These are phyloP conservation scores for Carollia perspicillata DNA, from an alignment of 2,113 vertebrate genomes.

Conservation along the genomic window DNA sequence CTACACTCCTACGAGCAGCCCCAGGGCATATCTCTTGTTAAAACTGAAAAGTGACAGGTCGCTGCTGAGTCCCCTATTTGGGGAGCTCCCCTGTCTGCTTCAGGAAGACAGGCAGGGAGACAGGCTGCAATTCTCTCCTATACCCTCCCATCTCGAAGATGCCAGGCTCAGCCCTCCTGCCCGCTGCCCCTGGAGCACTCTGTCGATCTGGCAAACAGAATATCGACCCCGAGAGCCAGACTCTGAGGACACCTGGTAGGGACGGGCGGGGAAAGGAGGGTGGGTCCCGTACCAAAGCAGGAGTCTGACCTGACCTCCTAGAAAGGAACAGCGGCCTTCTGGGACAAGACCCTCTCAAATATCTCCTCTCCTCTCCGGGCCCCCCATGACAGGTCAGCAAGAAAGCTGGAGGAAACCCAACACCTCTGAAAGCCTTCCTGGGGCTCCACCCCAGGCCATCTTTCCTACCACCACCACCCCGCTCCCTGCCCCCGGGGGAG, in stretches of 20 bases:
- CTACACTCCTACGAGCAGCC: background rate
- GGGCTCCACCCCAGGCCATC: background rate
- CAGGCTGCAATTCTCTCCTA: background rate
- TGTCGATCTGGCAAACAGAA: slow-evolving; percentile 30
- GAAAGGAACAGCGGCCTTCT: background rate
- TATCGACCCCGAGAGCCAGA: background rate
- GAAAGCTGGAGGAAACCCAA: background rate
- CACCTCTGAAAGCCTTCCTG: background rate
- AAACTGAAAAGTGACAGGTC: background rate
- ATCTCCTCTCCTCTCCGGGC: background rate
- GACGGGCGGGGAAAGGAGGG: background rate
- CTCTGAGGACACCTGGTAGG: slow-evolving; percentile 37
- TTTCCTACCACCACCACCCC: background rate
- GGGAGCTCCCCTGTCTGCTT: background rate
- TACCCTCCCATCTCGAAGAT: background rate
- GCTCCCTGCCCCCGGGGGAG: background rate
- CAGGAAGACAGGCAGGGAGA: background rate
- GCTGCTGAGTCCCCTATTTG: background rate
- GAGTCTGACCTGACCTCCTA: background rate
- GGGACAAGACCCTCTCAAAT: background rate
- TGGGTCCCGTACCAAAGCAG: background rate
- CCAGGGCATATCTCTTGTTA: background rate
- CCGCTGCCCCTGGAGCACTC: background rate
- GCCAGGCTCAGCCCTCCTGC: background rate
- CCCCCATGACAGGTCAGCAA: background rate